A percentile compares a stretch with the other conserved stretches of the same genome.
phyloP scores from a whole-genome alignment of 1,140 invertebrate species.

The Pseudachorutes palmiensis region DNA sequence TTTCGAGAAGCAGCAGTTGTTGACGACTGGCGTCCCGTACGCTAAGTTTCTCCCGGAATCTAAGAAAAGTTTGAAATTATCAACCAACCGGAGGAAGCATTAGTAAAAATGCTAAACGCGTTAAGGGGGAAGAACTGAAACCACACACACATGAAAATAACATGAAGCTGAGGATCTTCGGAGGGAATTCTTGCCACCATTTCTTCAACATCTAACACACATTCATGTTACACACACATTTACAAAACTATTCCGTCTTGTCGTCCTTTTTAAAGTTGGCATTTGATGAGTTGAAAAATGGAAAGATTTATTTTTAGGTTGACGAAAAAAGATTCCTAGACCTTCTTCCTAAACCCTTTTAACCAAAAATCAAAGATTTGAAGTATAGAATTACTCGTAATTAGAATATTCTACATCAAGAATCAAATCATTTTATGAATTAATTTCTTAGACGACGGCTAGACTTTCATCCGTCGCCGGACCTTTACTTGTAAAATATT shows the following conservation, averaged over 20 bases:
- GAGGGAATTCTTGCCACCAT: no score
- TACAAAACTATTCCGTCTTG: not conserved
- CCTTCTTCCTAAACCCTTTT: not conserved
- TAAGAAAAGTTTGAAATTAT: not conserved
- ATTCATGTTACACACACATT: no score
- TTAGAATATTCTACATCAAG: no score
- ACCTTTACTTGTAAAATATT: no score
- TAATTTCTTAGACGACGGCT: no score
- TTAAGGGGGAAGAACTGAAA: not conserved
- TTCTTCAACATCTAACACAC: no score
- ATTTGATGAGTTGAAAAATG: constrained; percentile 33
- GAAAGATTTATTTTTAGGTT: constrained; percentile 32
- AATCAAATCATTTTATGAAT: no score
- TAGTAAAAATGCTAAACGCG: constrained; percentile 3
- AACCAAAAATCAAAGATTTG: no score
- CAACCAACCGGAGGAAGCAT: constrained; percentile 5
- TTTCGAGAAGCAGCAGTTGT: not conserved
- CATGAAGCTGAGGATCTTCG: not conserved
- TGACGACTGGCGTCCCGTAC: no score
- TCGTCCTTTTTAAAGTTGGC: constrained; percentile 17
- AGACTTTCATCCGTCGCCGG: no score
- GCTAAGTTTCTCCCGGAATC: no score
- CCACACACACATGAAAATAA: not conserved
- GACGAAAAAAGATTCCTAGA: constrained; percentile 20
- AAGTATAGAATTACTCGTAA: no score